Evolutionary conservation across 2,113 vertebrate species (phyloP).

Genomic region (Mionectes macconnelli): DNA sequence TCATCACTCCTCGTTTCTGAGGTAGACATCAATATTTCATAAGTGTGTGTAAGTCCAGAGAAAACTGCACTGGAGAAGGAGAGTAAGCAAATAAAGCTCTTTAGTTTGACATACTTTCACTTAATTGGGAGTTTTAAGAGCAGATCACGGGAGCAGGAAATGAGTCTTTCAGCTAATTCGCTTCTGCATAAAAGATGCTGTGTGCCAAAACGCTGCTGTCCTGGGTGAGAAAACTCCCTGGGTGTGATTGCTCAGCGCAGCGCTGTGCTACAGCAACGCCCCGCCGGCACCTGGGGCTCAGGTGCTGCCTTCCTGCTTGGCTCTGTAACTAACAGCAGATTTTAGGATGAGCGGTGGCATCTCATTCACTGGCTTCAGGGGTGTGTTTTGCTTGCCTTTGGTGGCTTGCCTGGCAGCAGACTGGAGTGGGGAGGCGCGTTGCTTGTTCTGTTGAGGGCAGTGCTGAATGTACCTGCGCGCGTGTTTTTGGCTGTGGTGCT

Average conservation of each 20-base stretch:
- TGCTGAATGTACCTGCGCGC: accelerated
- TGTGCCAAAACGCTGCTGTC: neutral
- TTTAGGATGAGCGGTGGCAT: neutral
- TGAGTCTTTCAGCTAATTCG: neutral
- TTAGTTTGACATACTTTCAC: neutral
- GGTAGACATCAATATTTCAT: neutral
- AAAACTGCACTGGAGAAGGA: neutral
- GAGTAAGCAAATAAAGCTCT: neutral
- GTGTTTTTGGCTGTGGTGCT: accelerated
- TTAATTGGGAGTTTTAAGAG: neutral
- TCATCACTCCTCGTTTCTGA: neutral
- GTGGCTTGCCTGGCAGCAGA: neutral
- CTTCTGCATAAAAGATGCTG: neutral
- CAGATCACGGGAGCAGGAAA: neutral
- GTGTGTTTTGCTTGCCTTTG: neutral
- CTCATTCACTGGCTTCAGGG: accelerated
- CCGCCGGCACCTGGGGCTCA: neutral
- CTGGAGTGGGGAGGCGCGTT: neutral
- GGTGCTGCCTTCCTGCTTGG: neutral
- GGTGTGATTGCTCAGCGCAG: neutral
- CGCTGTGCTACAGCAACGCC: accelerated
- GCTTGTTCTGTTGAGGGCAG: neutral
- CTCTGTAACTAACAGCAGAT: neutral
- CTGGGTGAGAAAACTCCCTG: accelerated
- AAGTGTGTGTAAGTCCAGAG: neutral